Evolutionary conservation across 2,888 invertebrate genomes (phyloP).

Genomic region (Scotopteryx bipunctaria): DNA sequence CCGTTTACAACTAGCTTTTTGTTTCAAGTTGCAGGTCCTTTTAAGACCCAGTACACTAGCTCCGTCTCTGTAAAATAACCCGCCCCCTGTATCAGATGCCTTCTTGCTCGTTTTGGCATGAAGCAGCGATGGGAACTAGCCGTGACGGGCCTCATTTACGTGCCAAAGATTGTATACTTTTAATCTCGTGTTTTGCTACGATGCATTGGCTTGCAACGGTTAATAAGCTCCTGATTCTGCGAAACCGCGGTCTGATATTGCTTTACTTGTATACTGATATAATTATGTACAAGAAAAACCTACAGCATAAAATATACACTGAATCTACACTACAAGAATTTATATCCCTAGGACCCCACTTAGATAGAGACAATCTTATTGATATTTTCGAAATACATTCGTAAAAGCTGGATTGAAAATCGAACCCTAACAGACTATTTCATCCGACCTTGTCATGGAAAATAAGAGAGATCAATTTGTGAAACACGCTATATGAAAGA

Average conservation of each 20-base stretch:
- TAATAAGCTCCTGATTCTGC: conserved; percentile 19
- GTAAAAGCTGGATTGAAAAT: too few species aligned
- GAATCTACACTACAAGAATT: too few species aligned
- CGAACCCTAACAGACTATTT: too few species aligned
- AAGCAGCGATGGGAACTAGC: conserved; percentile 45
- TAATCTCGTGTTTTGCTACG: conserved; percentile 18
- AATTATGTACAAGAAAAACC: background rate
- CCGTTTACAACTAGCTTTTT: too few species aligned
- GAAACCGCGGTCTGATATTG: background rate
- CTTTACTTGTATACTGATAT: background rate
- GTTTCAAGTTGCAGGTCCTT: too few species aligned
- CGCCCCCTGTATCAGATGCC: conserved; percentile 47
- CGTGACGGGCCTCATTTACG: conserved; percentile 56
- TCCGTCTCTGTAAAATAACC: conserved; percentile 47
- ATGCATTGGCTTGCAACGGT: conserved; percentile 20
- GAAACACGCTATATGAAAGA: too few species aligned
- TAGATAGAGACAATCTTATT: too few species aligned
- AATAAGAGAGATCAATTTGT: too few species aligned
- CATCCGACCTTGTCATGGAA: too few species aligned
- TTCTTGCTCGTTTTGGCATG: conserved; percentile 45
- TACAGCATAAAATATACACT: too few species aligned
- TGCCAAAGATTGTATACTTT: conserved; percentile 32
- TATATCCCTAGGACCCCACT: too few species aligned
- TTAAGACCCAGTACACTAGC: conserved; percentile 5
- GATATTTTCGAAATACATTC: too few species aligned